These are phyloP conservation scores for Nymphalis io DNA, from an alignment of 1,140 invertebrate species.

Conservation along the genomic window DNA sequence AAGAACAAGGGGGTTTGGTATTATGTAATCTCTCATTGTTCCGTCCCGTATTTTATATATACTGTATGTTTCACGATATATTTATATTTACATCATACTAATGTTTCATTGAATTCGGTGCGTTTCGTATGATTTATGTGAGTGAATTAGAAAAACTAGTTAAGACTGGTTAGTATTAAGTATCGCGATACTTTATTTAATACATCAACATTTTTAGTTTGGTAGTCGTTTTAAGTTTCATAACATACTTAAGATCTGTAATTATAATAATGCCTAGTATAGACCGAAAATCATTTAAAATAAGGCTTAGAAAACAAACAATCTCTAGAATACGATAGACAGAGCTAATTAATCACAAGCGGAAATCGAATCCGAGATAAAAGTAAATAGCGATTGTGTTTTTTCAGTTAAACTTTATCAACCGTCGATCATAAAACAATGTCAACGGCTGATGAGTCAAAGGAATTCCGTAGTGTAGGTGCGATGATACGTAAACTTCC, in stretches of 20 bases:
- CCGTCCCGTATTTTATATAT: slow-evolving; percentile 9
- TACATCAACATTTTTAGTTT: too few relatives aligned
- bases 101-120: neutral
- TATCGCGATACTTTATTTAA: too few relatives aligned
- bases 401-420: too few relatives aligned
- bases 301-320: too few relatives aligned
- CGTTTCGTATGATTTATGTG: too few relatives aligned
- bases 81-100: slow-evolving; percentile 3
- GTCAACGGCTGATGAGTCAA: slow-evolving; percentile 45
- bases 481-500: slow-evolving; percentile 60
- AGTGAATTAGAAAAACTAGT: neutral
- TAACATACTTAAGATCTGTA: too few relatives aligned
- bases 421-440: neutral
- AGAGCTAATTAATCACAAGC: neutral
- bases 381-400: too few relatives aligned
- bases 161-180: too few relatives aligned
- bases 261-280: too few relatives aligned
- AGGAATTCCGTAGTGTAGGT: slow-evolving; percentile 51
- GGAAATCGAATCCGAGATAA: neutral
- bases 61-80: slow-evolving; percentile 4
- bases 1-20: slow-evolving; percentile 30
- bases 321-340: neutral
- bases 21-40: slow-evolving; percentile 36
- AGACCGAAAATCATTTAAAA: too few relatives aligned
- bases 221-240: too few relatives aligned